Base-by-base conservation (phyloP, 2,113 vertebrate genomes). In the Pontoporia blainvillei region DNA sequence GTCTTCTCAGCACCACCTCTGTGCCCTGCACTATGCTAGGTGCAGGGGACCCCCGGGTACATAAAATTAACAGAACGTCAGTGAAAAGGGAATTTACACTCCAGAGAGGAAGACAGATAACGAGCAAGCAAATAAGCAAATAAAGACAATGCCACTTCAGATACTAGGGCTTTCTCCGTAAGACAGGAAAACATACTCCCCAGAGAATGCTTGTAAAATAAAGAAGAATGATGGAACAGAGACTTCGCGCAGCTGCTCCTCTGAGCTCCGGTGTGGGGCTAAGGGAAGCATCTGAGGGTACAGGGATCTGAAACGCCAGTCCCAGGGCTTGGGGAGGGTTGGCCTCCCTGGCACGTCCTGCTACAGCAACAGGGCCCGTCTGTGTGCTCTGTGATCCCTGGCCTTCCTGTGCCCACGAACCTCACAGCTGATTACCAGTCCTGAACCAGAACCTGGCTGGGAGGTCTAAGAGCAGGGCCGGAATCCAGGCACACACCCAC, bases 391-490 rank as follows among this genome's bases (percentile, higher is more conserved):
- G 1, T 10, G 46, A 13, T 7, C 62, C 18, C 49, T 57, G 18
- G 52, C 27, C 23, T 3, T 31, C 34, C 17, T 14, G 3, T 14
- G 59, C 46, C 66, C 59, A 9, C 0, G 31, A 86, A 25, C 23
- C 49, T 31, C 21, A n/a, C n/a, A 54, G 27, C n/a, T 9, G 49
- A 61, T 3, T 83, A 36, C 34, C 31, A 14, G 5, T 46, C 64
- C 84, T 15, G 31, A 69, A 15, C 49, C 29, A 23, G 49, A 44
- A 41, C n/a, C 13, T 2, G 10, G 66, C 57, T 14, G 4, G 20
- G 6, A 44, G n/a, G 25, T 17, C 17, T 1, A 59, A 4, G 1
- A 59, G 5, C 0, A 5, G n/a, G 15, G 18, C 34, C n/a, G 18
- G 31, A n/a, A 6, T 39, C 82, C 52, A 20, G 29, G 54, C 7